Evolutionary conservation across 2,113 vertebrate species (phyloP).

Genomic region (Cairina moschata): DNA sequence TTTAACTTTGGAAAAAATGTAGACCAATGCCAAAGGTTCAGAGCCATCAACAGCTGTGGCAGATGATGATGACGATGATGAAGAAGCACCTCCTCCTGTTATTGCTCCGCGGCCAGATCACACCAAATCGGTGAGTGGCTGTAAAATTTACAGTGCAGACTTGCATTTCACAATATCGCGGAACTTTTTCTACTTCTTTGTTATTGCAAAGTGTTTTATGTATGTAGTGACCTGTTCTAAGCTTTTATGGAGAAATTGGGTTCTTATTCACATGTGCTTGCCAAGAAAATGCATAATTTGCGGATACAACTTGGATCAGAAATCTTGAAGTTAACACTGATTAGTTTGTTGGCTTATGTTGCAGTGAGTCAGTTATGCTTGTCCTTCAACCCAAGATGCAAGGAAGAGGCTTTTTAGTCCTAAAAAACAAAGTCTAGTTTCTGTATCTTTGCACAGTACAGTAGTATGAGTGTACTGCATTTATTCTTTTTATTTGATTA

Average conservation of each 20-base stretch:
- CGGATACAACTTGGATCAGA: neutral
- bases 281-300: neutral
- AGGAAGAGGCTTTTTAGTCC: neutral
- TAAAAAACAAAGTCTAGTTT: neutral
- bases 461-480: neutral
- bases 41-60: slow-evolving; percentile 84
- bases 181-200: neutral
- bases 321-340: neutral
- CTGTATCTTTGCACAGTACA: neutral
- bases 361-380: neutral
- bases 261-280: neutral
- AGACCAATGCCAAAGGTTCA: slow-evolving; percentile 90
- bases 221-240: neutral
- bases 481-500: neutral
- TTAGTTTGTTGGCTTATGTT: neutral
- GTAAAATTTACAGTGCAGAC: neutral
- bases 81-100: slow-evolving; percentile 88
- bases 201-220: neutral
- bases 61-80: slow-evolving; percentile 93
- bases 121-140: slow-evolving; percentile 92
- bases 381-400: neutral
- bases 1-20: neutral
- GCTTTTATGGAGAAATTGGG: neutral
- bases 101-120: slow-evolving; percentile 94
- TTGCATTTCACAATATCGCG: neutral